Conservation (phyloP, 2,113 vertebrate genomes). For the Gallinago undulata region DNA sequence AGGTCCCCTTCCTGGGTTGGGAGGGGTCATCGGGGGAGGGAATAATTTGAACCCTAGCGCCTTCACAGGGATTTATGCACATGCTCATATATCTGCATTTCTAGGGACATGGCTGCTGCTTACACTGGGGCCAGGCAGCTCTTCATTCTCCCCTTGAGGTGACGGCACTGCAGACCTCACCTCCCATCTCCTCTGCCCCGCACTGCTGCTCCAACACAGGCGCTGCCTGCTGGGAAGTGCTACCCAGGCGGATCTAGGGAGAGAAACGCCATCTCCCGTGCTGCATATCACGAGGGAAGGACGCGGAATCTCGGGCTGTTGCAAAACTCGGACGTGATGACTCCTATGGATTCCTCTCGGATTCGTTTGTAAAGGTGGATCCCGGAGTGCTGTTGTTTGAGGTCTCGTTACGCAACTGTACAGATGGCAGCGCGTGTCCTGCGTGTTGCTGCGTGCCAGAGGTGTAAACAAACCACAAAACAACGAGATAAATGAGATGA, state of each 20-base stretch:
- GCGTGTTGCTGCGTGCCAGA: not conserved
- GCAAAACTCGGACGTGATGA: not conserved
- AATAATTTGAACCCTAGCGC: not conserved
- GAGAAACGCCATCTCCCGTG: not conserved
- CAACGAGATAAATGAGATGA: not conserved
- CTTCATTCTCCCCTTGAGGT: not conserved
- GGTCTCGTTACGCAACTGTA: not conserved
- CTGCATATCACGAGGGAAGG: fast-evolving
- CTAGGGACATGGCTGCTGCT: not conserved
- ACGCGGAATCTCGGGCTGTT: fast-evolving
- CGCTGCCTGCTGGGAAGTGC: not conserved
- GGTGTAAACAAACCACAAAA: not conserved
- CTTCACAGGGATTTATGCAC: not conserved
- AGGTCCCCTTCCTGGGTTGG: not conserved
- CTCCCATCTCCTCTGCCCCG: fast-evolving
- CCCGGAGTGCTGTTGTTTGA: not conserved
- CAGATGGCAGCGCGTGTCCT: fast-evolving
- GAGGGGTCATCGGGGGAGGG: not conserved
- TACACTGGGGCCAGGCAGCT: not conserved
- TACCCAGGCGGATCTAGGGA: too few relatives aligned
- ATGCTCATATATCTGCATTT: fast-evolving
- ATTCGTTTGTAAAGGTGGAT: not conserved
- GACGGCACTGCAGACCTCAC: not conserved
- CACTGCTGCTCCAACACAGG: not conserved
- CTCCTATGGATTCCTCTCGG: fast-evolving